Evolutionary conservation across 1,140 invertebrate genomes (phyloP).

Genomic region (Rhopalosiphum maidis): DNA sequence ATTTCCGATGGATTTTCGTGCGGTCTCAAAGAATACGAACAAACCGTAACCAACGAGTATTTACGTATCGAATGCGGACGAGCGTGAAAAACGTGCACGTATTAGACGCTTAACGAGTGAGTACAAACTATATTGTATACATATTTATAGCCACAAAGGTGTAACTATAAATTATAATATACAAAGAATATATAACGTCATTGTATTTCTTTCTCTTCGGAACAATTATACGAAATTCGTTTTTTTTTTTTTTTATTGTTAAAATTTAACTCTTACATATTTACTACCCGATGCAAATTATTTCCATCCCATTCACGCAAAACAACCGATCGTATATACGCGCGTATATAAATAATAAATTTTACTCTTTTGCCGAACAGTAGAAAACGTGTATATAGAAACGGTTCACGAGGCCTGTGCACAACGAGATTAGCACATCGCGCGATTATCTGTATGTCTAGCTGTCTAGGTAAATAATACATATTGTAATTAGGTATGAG

Average conservation of each 20-base stretch:
- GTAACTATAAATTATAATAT: not conserved
- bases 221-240: not conserved
- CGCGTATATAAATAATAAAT: not conserved
- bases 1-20: not conserved
- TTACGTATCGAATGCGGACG: not conserved
- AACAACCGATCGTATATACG: not conserved
- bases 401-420: not conserved
- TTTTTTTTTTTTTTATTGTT: not conserved
- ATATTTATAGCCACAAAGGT: no score
- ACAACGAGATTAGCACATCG: not conserved
- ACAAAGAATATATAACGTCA: not conserved
- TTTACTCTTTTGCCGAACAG: not conserved
- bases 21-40: not conserved
- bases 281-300: not conserved
- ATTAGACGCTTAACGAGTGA: not conserved
- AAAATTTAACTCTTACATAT: not conserved
- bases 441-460: not conserved
- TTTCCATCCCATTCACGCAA: not conserved
- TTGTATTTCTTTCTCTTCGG: not conserved
- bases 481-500: not conserved
- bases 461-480: not conserved
- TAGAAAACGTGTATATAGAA: not conserved
- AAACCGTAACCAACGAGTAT: not conserved
- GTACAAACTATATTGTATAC: not conserved
- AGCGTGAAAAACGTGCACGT: not conserved